Evolutionary conservation across 2,113 vertebrate genomes (phyloP).

Genomic region (Meleagris gallopavo): DNA sequence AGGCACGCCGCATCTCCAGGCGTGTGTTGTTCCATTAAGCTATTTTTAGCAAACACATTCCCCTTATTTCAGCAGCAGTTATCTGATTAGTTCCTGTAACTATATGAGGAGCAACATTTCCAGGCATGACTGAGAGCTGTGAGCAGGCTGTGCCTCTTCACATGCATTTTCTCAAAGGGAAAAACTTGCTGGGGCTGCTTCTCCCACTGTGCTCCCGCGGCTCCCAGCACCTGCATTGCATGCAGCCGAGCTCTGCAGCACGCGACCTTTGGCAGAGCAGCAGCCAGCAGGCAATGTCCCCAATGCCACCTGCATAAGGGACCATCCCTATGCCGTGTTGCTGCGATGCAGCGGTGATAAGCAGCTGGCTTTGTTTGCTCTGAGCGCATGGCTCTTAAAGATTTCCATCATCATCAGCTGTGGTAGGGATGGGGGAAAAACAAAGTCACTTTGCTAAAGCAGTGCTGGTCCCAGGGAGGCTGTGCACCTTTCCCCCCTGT

Average conservation of each 20-base stretch:
- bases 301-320: neutral
- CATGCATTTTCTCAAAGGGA: neutral
- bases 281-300: neutral
- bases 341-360: neutral
- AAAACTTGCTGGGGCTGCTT: neutral
- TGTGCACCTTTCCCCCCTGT: fast-evolving
- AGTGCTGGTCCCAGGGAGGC: fast-evolving
- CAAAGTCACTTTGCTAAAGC: neutral
- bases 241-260: neutral
- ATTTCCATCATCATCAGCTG: neutral
- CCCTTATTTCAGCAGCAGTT: constrained; percentile 51
- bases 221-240: neutral
- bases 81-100: constrained; percentile 65
- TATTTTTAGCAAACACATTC: constrained; percentile 59
- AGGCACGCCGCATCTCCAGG: neutral
- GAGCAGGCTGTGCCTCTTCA: constrained; percentile 27
- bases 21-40: constrained; percentile 32
- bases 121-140: constrained; percentile 16
- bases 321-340: neutral
- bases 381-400: neutral
- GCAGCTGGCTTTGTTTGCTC: constrained; percentile 67
- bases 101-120: constrained; percentile 48
- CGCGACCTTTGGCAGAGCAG: neutral
- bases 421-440: neutral
- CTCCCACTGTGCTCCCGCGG: fast-evolving